A percentile compares a stretch with the other conserved stretches of the same genome.
phyloP scores from a whole-genome alignment of 2,113 vertebrate genomes.

The Anolis carolinensis region DNA sequence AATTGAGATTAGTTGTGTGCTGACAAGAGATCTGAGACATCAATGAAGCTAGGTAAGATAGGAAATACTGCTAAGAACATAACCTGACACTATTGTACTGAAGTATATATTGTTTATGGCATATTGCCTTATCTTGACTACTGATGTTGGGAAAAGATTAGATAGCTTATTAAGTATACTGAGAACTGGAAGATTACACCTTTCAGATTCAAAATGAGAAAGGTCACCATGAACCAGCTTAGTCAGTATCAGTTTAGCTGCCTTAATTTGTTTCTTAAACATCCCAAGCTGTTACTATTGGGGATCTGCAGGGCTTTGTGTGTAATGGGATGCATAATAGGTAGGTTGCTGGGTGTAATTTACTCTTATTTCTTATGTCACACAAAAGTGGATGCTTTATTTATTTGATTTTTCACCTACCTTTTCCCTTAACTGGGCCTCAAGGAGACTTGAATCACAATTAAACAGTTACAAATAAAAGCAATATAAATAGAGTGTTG shows the following conservation, averaged over 20 bases:
- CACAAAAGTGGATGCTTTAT: background rate
- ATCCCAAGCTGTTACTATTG: background rate
- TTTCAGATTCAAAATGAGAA: background rate
- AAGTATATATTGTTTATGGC: background rate
- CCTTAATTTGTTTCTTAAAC: no score
- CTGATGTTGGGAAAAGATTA: rapidly evolving
- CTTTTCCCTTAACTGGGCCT: no score
- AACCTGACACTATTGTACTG: background rate
- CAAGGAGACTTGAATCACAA: no score
- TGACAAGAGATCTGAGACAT: background rate
- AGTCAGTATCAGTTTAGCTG: no score
- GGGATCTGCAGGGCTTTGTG: background rate
- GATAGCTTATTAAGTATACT: background rate
- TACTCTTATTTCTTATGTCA: background rate
- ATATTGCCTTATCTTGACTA: rapidly evolving
- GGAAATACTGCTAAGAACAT: background rate
- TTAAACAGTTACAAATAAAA: no score
- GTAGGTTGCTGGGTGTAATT: background rate
- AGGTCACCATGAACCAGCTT: no score
- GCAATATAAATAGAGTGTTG: no score
- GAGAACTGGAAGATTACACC: background rate
- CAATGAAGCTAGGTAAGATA: rapidly evolving
- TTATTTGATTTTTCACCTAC: no score
- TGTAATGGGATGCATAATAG: background rate
- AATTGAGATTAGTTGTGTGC: background rate